Base-by-base conservation (phyloP, 2,888 invertebrate genomes). In the Augiades crinisus region DNA sequence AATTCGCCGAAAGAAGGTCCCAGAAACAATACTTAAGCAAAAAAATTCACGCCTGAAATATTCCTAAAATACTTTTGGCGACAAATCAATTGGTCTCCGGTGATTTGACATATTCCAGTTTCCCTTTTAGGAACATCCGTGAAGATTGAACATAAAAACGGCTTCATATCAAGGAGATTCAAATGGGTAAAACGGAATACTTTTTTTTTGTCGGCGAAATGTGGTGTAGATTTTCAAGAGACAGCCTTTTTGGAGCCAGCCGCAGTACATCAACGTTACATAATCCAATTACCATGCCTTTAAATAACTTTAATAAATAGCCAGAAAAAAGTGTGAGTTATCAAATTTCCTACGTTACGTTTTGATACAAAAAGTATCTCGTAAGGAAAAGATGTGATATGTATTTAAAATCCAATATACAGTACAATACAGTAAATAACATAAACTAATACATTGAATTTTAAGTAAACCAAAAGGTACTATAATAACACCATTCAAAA, bases 241-340 rank as follows among this genome's bases (percentile, higher is more conserved):
- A 52, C 44, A 24, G 50, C 45, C 43, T 47, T 54, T 49, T 53
- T 50, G 54, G 53, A 54, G 47, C 43, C 54, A 43, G 43, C 47
- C 27, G 53, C 54, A 57, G 56, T 46, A 54, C 51, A 59, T 57
- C 58, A 52, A 50, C 54, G 56, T 40, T 36, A 53, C 33, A 52
- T 52, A 58, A 61, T 58, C 56, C 58, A 57, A 59, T 59, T 61
- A 54, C 57, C 22, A 17, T 33, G 44, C 30, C 30, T 37, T 14
- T 19, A 36, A 44, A 30, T 37, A 27, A 36, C 37, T 37, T 51
- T 51, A 51, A 50, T n/a, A n/a, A n/a, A n/a, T n/a, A n/a, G n/a
- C n/a, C n/a, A n/a, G n/a, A n/a, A n/a, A n/a, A n/a, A n/a, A n/a
- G n/a, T n/a, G n/a, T n/a, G n/a, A n/a, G n/a, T n/a, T n/a, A n/a